Evolutionary conservation across 2,113 vertebrate genomes (phyloP), one percentile per base, ranked within the genome.

Genomic region (Noturus placidus): DNA sequence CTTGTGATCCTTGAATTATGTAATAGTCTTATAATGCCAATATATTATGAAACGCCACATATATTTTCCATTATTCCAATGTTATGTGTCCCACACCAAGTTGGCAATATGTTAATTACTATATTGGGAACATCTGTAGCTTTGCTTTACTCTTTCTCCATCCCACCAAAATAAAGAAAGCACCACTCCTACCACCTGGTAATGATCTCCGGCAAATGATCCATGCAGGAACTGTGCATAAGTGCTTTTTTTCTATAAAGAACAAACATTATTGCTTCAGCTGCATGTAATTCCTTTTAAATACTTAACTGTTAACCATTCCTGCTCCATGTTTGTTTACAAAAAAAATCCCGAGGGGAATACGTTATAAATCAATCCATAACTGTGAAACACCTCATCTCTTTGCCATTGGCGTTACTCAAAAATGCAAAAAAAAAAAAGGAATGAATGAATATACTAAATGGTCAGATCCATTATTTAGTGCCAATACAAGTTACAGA

Each of bases 401-500:
- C 35, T 42, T 35, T 33, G 13, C n/a, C 61, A 17, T 69, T 38
- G 19, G 8, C 19, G 2, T 72, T 74, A 25, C 42, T 59, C 52
- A 11, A 81, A 81, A 79, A 30, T 30, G 30, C 7, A 4, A 56
- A 15, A 57, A 11, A 57, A 4, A 56, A 15, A 57, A 11, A 57
- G 30, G 3, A 59, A 82, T 6, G 17, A 61, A 63, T 2, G 4
- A 38, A 33, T 56, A 22, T 25, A 1, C n/a, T 69, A 54, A 79
- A 79, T 67, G 25, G 74, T 56, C 46, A 38, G 46, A 57, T 86
- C 13, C 67, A 80, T 79, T 56, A 67, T 54, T 86, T 46, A 84
- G 83, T 17, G 35, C 27, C 35, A 0, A 35, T 76, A 81, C 59
- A 33, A 56, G 63, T 11, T 61, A 11, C 7, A 20, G 69, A 78